Conservation (phyloP, 2,888 invertebrate genomes). For the Bombylius discolor region DNA sequence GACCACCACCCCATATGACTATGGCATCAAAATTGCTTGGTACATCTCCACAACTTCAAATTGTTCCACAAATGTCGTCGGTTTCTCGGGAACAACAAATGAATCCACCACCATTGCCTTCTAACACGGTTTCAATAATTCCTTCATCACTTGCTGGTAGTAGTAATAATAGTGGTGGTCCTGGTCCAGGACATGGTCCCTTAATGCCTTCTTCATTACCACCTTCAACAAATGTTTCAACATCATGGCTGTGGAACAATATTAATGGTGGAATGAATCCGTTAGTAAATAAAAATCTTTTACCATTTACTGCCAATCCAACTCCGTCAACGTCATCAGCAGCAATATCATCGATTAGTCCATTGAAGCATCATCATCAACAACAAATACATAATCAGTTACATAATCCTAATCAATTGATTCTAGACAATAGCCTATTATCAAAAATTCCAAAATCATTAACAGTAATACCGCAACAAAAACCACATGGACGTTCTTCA, state of each 20-base stretch:
- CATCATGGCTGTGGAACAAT: slow-evolving; percentile 7
- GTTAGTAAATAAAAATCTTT: not conserved
- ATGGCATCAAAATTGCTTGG: not conserved
- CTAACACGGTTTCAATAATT: not conserved
- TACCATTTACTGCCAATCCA: not conserved
- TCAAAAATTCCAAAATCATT: slow-evolving; percentile 71
- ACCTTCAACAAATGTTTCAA: not conserved
- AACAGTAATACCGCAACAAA: slow-evolving; percentile 61
- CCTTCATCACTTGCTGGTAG: not conserved
- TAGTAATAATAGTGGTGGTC: not conserved
- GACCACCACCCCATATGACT: not conserved
- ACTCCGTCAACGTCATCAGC: slow-evolving; percentile 24
- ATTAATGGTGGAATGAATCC: not conserved
- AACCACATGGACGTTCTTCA: slow-evolving; percentile 6
- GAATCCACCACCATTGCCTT: not conserved
- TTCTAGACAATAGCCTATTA: slow-evolving; percentile 40
- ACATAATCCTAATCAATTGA: slow-evolving; percentile 24
- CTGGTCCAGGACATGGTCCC: not conserved
- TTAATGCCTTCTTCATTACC: not conserved
- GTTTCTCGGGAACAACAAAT: not conserved
- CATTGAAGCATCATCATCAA: slow-evolving; percentile 4
- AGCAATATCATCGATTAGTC: slow-evolving; percentile 10
- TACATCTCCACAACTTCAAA: not conserved
- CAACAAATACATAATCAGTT: slow-evolving; percentile 10
- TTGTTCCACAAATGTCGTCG: slow-evolving; percentile 2